Evolutionary conservation across 1,140 invertebrate genomes (phyloP).

Genomic region (Microplitis mediator): DNA sequence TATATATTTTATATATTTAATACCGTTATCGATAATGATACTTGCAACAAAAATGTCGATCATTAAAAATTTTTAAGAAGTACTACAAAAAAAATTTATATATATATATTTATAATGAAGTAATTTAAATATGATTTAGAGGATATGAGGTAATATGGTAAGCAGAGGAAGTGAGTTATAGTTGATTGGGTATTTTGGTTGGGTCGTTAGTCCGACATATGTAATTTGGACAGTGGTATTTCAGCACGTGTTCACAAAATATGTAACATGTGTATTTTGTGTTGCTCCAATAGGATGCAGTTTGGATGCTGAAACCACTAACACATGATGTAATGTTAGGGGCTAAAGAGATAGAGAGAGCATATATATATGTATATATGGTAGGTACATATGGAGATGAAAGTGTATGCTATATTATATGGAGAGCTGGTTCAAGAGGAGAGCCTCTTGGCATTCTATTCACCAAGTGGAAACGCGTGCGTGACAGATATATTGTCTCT

Average conservation of each 20-base stretch:
- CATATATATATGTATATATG: neutral
- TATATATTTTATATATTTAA: no score
- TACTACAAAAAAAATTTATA: no score
- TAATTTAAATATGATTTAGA: no score
- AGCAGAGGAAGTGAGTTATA: neutral
- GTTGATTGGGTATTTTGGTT: conserved; percentile 4
- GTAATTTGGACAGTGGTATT: conserved; percentile 9
- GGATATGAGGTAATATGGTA: neutral
- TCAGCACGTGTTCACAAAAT: conserved; percentile 13
- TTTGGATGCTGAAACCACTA: neutral
- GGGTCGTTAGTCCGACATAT: conserved; percentile 18
- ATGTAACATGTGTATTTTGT: conserved; percentile 24
- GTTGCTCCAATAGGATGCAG: conserved; percentile 17
- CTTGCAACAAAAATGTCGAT: no score
- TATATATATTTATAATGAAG: no score
- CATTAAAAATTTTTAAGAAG: no score
- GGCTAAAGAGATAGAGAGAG: neutral
- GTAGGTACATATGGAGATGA: neutral
- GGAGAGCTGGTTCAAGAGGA: neutral
- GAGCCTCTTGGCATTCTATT: conserved; percentile 16
- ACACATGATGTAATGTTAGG: no score
- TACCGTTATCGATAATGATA: no score
- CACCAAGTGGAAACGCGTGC: conserved; percentile 13
- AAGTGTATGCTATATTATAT: neutral
- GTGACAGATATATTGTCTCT: conserved; percentile 18